A percentile compares a stretch with the other conserved stretches of the same genome.
phyloP scores from a whole-genome alignment of 2,797 vertebrate genomes.

The Betta splendens region DNA sequence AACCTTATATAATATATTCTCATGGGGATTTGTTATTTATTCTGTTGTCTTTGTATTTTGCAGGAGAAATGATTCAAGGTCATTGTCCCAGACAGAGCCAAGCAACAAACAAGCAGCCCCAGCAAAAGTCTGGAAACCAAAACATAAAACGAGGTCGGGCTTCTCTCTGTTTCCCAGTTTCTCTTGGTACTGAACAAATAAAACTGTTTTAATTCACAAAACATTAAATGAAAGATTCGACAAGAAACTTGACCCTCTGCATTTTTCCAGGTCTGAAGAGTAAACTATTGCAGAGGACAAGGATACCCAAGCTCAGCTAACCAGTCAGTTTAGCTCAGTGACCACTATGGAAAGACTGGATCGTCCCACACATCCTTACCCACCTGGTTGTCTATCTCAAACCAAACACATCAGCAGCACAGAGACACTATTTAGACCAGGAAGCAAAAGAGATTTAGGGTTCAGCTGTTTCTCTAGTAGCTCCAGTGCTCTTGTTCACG shows the following conservation, averaged over 20 bases:
- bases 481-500: constrained; percentile 79
- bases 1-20: too few relatives aligned
- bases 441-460: constrained; percentile 80
- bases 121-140: constrained; percentile 76
- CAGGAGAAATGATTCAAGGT: constrained; percentile 86
- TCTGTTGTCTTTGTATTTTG: constrained; percentile 27
- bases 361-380: constrained; percentile 66
- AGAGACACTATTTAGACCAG: constrained; percentile 74
- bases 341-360: constrained; percentile 89
- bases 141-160: constrained; percentile 86
- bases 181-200: neutral
- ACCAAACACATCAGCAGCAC: constrained; percentile 80
- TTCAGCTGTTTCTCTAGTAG: constrained; percentile 85
- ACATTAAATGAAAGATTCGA: neutral
- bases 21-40: too few relatives aligned
- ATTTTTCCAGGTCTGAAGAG: constrained; percentile 81
- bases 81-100: constrained; percentile 81
- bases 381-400: constrained; percentile 75
- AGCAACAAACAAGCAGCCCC: constrained; percentile 60
- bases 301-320: constrained; percentile 72
- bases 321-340: constrained; percentile 81
- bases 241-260: neutral
- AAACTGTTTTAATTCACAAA: neutral
- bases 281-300: constrained; percentile 80
- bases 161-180: neutral